These are phyloP conservation scores for Ophiodon elongatus DNA, from an alignment of 2,113 vertebrate species.

Conservation along the genomic window DNA sequence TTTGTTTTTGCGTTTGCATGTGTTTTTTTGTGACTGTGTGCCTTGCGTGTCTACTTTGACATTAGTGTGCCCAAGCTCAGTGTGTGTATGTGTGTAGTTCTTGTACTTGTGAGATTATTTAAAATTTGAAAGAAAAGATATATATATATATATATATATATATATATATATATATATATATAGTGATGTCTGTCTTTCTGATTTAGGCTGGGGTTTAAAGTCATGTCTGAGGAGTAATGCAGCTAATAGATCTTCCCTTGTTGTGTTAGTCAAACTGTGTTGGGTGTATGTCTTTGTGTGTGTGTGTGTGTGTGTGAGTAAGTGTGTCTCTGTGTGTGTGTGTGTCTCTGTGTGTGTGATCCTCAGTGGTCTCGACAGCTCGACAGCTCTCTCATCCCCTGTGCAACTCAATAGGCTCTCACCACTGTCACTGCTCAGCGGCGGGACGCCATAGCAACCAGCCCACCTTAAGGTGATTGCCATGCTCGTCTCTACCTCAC, in stretches of 20 bases:
- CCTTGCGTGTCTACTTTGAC: background rate
- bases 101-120: background rate
- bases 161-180: background rate
- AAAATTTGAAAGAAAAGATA: background rate
- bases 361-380: slow-evolving; percentile 61
- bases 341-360: slow-evolving; percentile 35
- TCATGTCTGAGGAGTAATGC: slow-evolving; percentile 6
- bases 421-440: slow-evolving; percentile 87
- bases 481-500: slow-evolving; percentile 63
- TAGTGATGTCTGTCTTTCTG: background rate
- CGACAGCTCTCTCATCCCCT: slow-evolving; percentile 80
- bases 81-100: background rate
- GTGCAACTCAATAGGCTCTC: slow-evolving; percentile 80
- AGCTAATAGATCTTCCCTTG: slow-evolving; percentile 25
- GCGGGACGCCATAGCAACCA: slow-evolving; percentile 77
- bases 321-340: slow-evolving; percentile 14
- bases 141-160: no score
- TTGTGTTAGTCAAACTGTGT: slow-evolving; percentile 25
- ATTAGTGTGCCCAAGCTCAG: background rate
- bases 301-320: slow-evolving; percentile 34
- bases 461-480: slow-evolving; percentile 74
- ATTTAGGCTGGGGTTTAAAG: background rate
- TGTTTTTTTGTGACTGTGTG: slow-evolving; percentile 16
- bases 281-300: slow-evolving; percentile 15
- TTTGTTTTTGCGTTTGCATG: slow-evolving; percentile 36